These are phyloP conservation scores for Sarcoramphus papa DNA, from an alignment of 2,797 vertebrate genomes.

Conservation along the genomic window DNA sequence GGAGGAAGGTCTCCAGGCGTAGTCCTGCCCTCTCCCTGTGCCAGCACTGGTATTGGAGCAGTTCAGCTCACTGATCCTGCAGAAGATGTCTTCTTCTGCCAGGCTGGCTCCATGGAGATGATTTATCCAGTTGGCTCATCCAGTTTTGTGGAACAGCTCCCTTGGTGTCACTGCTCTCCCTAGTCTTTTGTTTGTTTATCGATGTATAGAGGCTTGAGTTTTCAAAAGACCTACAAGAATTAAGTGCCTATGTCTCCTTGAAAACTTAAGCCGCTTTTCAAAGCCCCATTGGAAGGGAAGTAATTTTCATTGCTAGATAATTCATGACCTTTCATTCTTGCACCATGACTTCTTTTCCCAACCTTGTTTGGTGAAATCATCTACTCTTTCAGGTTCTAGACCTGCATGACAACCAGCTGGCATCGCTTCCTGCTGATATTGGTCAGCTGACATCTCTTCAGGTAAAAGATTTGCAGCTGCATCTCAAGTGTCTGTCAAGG, in stretches of 20 bases:
- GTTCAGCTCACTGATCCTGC: not conserved
- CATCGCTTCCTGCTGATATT: slow-evolving; percentile 83
- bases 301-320: not conserved
- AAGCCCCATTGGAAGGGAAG: not conserved
- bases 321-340: not conserved
- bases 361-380: not conserved
- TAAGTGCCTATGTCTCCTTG: not conserved
- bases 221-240: not conserved
- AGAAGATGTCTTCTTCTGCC: not conserved
- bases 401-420: slow-evolving; percentile 88
- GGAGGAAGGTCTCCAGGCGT: not conserved
- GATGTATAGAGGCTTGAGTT: not conserved
- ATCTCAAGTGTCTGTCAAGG: not conserved
- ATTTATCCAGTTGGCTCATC: not conserved
- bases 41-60: not conserved
- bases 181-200: not conserved
- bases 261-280: not conserved
- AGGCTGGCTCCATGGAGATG: not conserved
- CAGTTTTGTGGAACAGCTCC: not conserved
- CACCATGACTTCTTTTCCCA: not conserved
- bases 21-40: not conserved
- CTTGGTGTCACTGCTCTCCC: not conserved
- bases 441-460: slow-evolving; percentile 84
- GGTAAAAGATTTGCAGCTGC: slow-evolving; percentile 69
- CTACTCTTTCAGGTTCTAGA: slow-evolving; percentile 84